A percentile compares a stretch with the other conserved stretches of the same genome.
These are phyloP conservation scores for Uria lomvia DNA, from an alignment of 2,113 vertebrate species.

Conservation along the genomic window DNA sequence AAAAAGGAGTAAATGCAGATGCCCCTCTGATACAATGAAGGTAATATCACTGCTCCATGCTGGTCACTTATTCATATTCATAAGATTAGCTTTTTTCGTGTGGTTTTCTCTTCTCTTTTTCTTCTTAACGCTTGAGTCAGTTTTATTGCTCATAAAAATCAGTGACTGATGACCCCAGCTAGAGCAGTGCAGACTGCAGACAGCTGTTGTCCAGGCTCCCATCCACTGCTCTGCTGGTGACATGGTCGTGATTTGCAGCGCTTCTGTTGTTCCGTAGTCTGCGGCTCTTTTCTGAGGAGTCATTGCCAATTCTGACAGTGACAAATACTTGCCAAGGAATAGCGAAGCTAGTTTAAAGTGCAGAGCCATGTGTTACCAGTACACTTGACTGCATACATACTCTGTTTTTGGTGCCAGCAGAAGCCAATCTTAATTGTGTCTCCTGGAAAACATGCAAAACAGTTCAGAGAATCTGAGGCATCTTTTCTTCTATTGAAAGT, in stretches of 20 bases:
- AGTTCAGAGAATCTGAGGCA: slow-evolving; percentile 18
- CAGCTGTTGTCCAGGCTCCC: slow-evolving; percentile 59
- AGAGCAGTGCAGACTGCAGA: slow-evolving; percentile 45
- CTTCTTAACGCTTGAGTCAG: slow-evolving; percentile 47
- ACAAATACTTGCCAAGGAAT: slow-evolving; percentile 43
- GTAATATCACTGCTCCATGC: background rate
- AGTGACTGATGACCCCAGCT: slow-evolving; percentile 58
- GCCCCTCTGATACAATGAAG: background rate
- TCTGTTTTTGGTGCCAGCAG: slow-evolving; percentile 20
- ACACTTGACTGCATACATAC: slow-evolving; percentile 15
- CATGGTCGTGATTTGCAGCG: slow-evolving; percentile 17
- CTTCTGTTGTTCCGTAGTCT: slow-evolving; percentile 28
- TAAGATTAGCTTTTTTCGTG: background rate
- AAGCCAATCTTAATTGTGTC: slow-evolving; percentile 37
- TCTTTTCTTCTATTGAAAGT: slow-evolving; percentile 46
- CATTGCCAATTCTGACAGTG: slow-evolving; percentile 48
- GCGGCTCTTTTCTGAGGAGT: slow-evolving; percentile 30
- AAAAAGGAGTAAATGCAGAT: slow-evolving; percentile 1
- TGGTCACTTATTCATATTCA: slow-evolving; percentile 59
- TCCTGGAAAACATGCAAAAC: slow-evolving; percentile 45
- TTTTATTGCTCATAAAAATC: slow-evolving; percentile 63
- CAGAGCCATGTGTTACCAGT: slow-evolving; percentile 45
- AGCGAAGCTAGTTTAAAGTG: slow-evolving; percentile 56
- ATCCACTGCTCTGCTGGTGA: slow-evolving; percentile 43
- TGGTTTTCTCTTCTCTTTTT: slow-evolving; percentile 43